These are phyloP conservation scores for Venusia cambrica DNA, from an alignment of 2,888 invertebrate genomes.

Conservation along the genomic window DNA sequence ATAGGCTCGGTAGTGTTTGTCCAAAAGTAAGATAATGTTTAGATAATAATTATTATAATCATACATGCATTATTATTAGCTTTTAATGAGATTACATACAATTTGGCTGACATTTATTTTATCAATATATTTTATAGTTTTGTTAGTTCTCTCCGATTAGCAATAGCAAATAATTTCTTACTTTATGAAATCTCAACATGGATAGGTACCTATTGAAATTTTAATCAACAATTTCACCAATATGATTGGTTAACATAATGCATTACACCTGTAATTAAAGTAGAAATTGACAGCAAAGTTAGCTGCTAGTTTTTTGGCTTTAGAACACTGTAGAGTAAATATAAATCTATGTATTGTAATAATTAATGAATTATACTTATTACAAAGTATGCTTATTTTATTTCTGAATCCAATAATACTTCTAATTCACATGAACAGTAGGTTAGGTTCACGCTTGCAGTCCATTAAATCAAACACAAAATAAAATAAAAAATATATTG, in stretches of 20 bases:
- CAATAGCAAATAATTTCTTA: constrained; percentile 9
- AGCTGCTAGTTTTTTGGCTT: constrained; percentile 55
- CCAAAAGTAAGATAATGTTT: constrained; percentile 36
- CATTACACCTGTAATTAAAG: constrained; percentile 12
- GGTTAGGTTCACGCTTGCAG: constrained; percentile 7
- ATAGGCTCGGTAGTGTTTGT: constrained; percentile 37
- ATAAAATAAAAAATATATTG: constrained; percentile 41
- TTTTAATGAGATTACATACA: constrained; percentile 28
- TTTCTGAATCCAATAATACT: constrained; percentile 18
- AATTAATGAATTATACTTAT: constrained; percentile 56
- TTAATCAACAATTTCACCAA: constrained; percentile 8
- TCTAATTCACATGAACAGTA: constrained; percentile 6
- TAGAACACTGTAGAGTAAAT: constrained; percentile 67
- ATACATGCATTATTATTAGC: constrained; percentile 22
- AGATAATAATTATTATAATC: constrained; percentile 28
- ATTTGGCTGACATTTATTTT: constrained; percentile 21
- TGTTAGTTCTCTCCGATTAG: constrained; percentile 19
- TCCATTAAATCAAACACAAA: constrained; percentile 27
- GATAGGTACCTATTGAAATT: constrained; percentile 3
- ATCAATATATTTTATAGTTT: constrained; percentile 17
- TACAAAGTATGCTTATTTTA: constrained; percentile 24
- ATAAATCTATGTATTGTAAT: constrained; percentile 69
- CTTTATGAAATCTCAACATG: constrained; percentile 13
- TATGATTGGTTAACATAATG: constrained; percentile 31
- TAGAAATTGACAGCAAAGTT: constrained; percentile 42